Conservation (phyloP, 2,888 invertebrate genomes). For the Drosophila falleni region DNA sequence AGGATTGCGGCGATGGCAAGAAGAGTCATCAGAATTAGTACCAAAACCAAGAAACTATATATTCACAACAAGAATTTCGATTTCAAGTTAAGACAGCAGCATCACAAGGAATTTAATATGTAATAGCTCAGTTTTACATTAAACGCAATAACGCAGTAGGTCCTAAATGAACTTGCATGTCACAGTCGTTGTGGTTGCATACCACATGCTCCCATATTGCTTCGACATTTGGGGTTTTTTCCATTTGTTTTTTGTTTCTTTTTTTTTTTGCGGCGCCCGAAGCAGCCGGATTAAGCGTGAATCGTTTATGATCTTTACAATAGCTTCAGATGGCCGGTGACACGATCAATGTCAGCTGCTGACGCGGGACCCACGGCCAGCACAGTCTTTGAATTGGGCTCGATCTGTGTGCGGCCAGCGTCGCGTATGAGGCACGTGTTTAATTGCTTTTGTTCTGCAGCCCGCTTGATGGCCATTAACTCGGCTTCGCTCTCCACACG, state of each 20-base stretch:
- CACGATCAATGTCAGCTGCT: constrained; percentile 90
- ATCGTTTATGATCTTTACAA: constrained; percentile 85
- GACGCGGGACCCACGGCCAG: constrained; percentile 97
- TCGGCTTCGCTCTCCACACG: constrained; percentile 92
- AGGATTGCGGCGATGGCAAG: constrained; percentile 39
- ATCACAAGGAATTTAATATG: constrained; percentile 59
- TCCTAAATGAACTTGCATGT: constrained; percentile 57
- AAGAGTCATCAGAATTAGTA: constrained; percentile 8
- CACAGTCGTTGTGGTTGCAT: constrained; percentile 50
- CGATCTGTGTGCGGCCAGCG: constrained; percentile 97
- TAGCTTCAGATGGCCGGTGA: constrained; percentile 95
- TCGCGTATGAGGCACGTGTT: constrained; percentile 92
- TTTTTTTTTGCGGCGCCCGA: not conserved
- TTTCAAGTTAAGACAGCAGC: constrained; percentile 33
- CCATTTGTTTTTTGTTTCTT: constrained; percentile 7
- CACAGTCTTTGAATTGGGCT: constrained; percentile 94
- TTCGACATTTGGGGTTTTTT: constrained; percentile 35
- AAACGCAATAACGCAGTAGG: constrained; percentile 46
- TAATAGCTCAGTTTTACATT: constrained; percentile 63
- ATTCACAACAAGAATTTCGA: constrained; percentile 5
- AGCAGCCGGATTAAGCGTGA: constrained; percentile 12
- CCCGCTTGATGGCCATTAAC: constrained; percentile 89
- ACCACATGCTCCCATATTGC: constrained; percentile 52
- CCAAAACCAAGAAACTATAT: not conserved
- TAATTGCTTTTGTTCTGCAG: constrained; percentile 90